Evolutionary conservation across 1,140 invertebrate genomes (phyloP), one percentile per base, ranked within the genome.

Genomic region (Drosophila erecta): DNA sequence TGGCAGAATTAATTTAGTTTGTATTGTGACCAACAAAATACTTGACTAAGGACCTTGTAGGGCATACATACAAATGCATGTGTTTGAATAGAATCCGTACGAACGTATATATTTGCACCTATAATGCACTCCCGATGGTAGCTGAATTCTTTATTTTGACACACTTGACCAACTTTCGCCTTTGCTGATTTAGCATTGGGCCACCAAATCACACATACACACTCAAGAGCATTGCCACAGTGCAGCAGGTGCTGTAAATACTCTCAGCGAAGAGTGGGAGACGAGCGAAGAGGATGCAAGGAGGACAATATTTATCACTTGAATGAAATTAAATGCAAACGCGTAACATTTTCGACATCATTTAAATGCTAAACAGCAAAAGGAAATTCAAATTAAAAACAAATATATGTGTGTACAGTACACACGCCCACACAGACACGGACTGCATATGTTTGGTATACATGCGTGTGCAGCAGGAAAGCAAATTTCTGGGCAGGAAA

Each of bases 81-180:
- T n/a, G 17, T 11, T 6, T 50, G 24, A 27, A 47, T 27, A 47
- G 24, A 30, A 51, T 40, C 35, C 11, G n/a, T 22, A 10, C 51
- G 12, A 51, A 49, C 37, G n/a, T 24, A 24, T 38, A 57, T 46
- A 55, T 12, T 47, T 11, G 57, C 40, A 50, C 47, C 59, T 17
- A 22, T 62, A 58, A 40, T 38, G 44, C 47, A 41, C 27, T 33
- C 61, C 55, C 41, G 41, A 46, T 58, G 37, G 44, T 57, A 15
- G 30, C 40, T 72, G 46, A 66, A 61, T 79, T 89, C 60, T 72
- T 86, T 89, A 79, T 86, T 87, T 86, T 89, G 71, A 64, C 79
- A 79, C 71, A 87, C 83, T 87, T 89, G 83, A 87, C 83, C 83
- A 87, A 87, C 64, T 84, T 87, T 89, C 65, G 65, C 61, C 58